These are phyloP conservation scores for Achlya flavicornis DNA, from an alignment of 2,888 invertebrate species.

Conservation along the genomic window DNA sequence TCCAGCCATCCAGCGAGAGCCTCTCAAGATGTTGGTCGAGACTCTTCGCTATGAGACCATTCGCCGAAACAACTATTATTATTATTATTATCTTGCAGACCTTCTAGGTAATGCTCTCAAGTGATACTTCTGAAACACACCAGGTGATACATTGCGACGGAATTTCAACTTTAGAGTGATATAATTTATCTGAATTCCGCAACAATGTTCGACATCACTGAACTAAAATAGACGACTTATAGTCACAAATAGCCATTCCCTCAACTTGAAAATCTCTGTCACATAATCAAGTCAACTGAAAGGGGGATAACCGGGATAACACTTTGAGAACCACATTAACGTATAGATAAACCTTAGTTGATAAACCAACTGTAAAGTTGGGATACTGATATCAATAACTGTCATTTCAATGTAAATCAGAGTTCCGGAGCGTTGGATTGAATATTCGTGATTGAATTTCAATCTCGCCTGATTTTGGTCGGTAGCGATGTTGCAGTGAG, in stretches of 20 bases:
- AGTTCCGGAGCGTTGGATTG: background rate
- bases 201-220: too few species aligned
- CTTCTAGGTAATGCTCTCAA: too few species aligned
- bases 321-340: background rate
- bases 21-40: too few species aligned
- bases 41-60: too few species aligned
- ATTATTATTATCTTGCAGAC: too few species aligned
- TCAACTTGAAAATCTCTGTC: background rate
- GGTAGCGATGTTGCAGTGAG: background rate
- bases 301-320: background rate
- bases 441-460: constrained; percentile 3
- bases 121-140: too few species aligned
- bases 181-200: too few species aligned
- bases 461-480: background rate
- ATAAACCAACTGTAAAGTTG: background rate
- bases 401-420: constrained; percentile 5
- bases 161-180: too few species aligned
- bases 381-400: constrained; percentile 1
- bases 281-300: background rate
- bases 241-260: background rate
- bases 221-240: too few species aligned
- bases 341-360: constrained; percentile 1
- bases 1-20: too few species aligned
- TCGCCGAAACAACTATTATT: too few species aligned
- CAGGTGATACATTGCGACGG: too few species aligned